A percentile compares a stretch with the other conserved stretches of the same genome.
phyloP scores from a whole-genome alignment of 1,140 invertebrate species.

The Lysiphlebus fabarum region DNA sequence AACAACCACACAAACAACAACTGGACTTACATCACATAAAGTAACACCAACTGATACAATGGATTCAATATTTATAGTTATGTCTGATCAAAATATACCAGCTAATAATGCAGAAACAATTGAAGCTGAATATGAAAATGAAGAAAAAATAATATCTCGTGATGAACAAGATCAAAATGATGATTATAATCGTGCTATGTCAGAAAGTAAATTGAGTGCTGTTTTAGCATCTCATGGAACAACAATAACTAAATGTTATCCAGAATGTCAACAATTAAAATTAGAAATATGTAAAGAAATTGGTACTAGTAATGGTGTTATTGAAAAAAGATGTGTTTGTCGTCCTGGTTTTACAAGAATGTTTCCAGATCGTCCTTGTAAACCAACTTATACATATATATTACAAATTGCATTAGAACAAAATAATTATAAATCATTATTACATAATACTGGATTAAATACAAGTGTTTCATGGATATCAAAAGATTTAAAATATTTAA shows the following conservation, averaged over 20 bases:
- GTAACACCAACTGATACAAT: slow-evolving; percentile 42
- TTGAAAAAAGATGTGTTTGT: slow-evolving; percentile 73
- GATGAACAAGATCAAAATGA: slow-evolving; percentile 51
- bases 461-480: slow-evolving; percentile 63
- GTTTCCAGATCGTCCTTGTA: slow-evolving; percentile 81
- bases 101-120: slow-evolving; percentile 47
- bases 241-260: slow-evolving; percentile 59
- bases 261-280: slow-evolving; percentile 73
- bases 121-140: slow-evolving; percentile 50
- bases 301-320: slow-evolving; percentile 42
- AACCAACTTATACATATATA: slow-evolving; percentile 83
- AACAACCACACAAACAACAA: neutral
- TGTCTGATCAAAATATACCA: slow-evolving; percentile 62
- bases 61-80: slow-evolving; percentile 64
- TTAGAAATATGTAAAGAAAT: slow-evolving; percentile 77
- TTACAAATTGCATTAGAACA: slow-evolving; percentile 67
- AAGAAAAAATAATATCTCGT: slow-evolving; percentile 44
- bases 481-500: slow-evolving; percentile 61
- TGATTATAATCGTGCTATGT: slow-evolving; percentile 47
- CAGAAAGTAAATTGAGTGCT: slow-evolving; percentile 46
- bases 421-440: slow-evolving; percentile 62
- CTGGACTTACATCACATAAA: slow-evolving; percentile 27
- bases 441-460: slow-evolving; percentile 55
- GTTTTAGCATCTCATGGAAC: slow-evolving; percentile 34
- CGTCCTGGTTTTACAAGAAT: slow-evolving; percentile 83